phyloP scores from a whole-genome alignment of 1,140 invertebrate genomes.

The Scylla paramamosain region DNA sequence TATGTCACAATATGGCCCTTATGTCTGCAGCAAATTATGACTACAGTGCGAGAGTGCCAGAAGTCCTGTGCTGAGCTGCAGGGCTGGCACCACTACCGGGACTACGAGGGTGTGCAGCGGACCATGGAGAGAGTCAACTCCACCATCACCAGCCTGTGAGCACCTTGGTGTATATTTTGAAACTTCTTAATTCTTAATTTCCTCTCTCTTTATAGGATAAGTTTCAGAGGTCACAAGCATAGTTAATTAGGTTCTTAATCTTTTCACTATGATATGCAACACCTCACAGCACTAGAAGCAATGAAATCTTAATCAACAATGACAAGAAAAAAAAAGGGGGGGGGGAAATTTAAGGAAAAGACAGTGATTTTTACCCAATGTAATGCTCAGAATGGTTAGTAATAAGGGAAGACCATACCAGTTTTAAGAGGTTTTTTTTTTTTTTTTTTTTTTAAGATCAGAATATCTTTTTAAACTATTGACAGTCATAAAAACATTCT shows the following conservation, averaged over 20 bases:
- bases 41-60: conserved; percentile 50
- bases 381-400: too few relatives aligned
- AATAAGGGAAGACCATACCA: too few relatives aligned
- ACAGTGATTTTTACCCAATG: too few relatives aligned
- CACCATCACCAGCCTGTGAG: conserved; percentile 53
- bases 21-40: conserved; percentile 52
- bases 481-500: too few relatives aligned
- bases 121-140: conserved; percentile 63
- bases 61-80: conserved; percentile 57
- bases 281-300: too few relatives aligned
- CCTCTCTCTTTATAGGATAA: not conserved
- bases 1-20: not conserved
- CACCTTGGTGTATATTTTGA: not conserved
- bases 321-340: not conserved
- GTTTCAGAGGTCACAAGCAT: too few relatives aligned
- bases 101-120: conserved; percentile 55
- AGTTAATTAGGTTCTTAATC: too few relatives aligned
- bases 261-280: too few relatives aligned
- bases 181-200: not conserved
- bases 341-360: too few relatives aligned
- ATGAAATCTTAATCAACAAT: not conserved
- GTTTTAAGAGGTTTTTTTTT: too few relatives aligned
- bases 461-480: too few relatives aligned
- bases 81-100: conserved; percentile 72
- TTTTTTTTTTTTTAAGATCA: too few relatives aligned